phyloP scores from a whole-genome alignment of 2,113 vertebrate species.

The Labeo catla region DNA sequence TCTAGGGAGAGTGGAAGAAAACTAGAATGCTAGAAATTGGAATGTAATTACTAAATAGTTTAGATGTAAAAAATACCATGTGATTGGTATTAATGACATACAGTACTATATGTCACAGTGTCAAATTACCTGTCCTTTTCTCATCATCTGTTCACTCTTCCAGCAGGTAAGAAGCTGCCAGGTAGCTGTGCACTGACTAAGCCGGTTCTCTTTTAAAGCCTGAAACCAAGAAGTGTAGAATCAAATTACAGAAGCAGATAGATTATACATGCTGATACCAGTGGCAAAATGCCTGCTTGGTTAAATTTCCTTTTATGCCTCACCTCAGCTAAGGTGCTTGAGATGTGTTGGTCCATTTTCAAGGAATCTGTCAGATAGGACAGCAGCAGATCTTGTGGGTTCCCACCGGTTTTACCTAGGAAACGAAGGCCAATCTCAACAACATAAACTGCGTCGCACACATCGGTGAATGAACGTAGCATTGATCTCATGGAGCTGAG shows the following conservation, averaged over 20 bases:
- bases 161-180: slow-evolving; percentile 78
- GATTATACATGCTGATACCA: background rate
- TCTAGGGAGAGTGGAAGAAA: background rate
- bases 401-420: slow-evolving; percentile 70
- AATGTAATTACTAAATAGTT: background rate
- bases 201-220: slow-evolving; percentile 68
- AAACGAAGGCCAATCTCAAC: slow-evolving; percentile 74
- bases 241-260: background rate
- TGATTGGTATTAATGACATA: background rate
- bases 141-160: slow-evolving; percentile 76
- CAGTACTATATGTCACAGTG: background rate
- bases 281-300: background rate
- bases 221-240: slow-evolving; percentile 46
- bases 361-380: slow-evolving; percentile 69
- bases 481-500: slow-evolving; percentile 57
- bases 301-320: background rate
- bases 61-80: background rate
- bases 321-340: slow-evolving; percentile 73
- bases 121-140: slow-evolving; percentile 66
- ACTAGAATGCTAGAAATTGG: background rate
- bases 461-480: slow-evolving; percentile 74
- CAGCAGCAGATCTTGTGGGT: slow-evolving; percentile 55
- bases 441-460: slow-evolving; percentile 68
- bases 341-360: slow-evolving; percentile 69
- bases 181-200: slow-evolving; percentile 69